Percentiles rank a stretch among this genome's conserved stretches.
These are phyloP conservation scores for Bos indicus DNA, from an alignment of 2,113 vertebrate genomes.

Conservation along the genomic window DNA sequence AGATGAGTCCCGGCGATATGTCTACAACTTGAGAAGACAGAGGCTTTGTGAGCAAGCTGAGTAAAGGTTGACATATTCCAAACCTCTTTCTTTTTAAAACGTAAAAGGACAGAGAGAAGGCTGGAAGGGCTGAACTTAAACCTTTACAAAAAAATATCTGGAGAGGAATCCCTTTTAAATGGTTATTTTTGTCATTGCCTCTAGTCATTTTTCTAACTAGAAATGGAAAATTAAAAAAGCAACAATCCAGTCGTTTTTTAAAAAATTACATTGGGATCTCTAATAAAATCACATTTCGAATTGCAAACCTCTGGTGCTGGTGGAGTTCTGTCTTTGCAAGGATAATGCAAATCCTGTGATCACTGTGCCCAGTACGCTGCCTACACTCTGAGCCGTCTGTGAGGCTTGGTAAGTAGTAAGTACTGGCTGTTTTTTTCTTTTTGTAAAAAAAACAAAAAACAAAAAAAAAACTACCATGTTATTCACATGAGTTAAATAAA, in stretches of 20 bases:
- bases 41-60: background rate
- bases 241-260: background rate
- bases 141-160: constrained; percentile 8
- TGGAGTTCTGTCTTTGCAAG: background rate
- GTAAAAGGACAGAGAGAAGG: background rate
- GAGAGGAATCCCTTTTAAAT: background rate
- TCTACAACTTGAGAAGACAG: background rate
- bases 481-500: constrained; percentile 57
- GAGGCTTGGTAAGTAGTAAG: background rate
- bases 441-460: background rate
- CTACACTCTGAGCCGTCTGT: background rate
- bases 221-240: constrained; percentile 43
- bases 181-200: constrained; percentile 49
- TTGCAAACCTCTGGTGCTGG: background rate
- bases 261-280: background rate
- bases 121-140: constrained; percentile 26
- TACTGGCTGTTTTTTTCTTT: background rate
- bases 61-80: background rate
- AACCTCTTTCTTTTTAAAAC: background rate
- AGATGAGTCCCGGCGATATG: background rate
- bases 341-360: background rate
- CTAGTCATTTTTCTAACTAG: constrained; percentile 46
- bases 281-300: constrained; percentile 43
- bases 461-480: background rate
- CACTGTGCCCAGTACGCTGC: background rate